Percentiles rank a stretch among this genome's conserved stretches.
Evolutionary conservation across 2,113 vertebrate genomes (phyloP).

Genomic region (Hippocampus abdominalis): DNA sequence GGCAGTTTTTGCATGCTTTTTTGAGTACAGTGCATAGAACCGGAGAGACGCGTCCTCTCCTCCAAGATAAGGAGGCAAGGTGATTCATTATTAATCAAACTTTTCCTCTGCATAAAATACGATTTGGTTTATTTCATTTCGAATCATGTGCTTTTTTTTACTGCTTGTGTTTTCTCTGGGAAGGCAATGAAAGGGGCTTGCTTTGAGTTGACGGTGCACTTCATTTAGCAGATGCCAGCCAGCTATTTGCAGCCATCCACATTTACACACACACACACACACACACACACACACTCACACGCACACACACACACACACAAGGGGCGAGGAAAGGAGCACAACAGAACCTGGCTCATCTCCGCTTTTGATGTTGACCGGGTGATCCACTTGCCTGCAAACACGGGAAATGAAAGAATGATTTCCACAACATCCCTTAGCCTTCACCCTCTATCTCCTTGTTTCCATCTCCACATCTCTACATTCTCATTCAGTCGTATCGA

Average conservation of each 20-base stretch:
- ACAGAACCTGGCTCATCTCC: conserved; percentile 3
- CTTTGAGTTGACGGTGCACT: conserved; percentile 13
- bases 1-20: background rate
- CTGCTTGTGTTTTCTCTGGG: background rate
- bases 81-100: conserved; percentile 9
- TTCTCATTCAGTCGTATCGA: conserved; percentile 1
- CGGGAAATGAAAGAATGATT: conserved; percentile 5
- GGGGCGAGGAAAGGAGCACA: background rate
- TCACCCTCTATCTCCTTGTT: conserved; percentile 6
- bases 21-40: background rate
- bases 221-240: conserved; percentile 18
- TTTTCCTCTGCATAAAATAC: conserved; percentile 10
- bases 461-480: background rate
- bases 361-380: conserved; percentile 2
- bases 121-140: background rate
- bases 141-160: conserved; percentile 2
- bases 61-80: background rate
- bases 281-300: too few relatives aligned
- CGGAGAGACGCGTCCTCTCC: background rate
- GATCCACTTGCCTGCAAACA: conserved; percentile 1
- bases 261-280: background rate
- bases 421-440: background rate
- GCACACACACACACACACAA: too few relatives aligned
- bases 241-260: conserved; percentile 11
- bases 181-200: conserved; percentile 11